Percentiles rank a stretch among this genome's conserved stretches.
Evolutionary conservation across 2,888 invertebrate species (phyloP).

Genomic region (Apamea sordens): DNA sequence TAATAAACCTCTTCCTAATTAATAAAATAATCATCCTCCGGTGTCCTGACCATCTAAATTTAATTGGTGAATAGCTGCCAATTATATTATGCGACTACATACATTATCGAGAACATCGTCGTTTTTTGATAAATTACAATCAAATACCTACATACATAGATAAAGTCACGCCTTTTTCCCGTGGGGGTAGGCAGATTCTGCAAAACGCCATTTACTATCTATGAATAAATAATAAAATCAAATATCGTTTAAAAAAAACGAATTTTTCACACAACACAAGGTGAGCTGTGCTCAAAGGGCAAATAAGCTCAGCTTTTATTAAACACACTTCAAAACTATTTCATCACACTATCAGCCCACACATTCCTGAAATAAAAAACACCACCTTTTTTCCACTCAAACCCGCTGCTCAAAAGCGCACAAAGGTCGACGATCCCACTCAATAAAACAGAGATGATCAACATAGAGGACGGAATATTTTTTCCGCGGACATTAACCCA

Average conservation of each 20-base stretch:
- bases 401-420: conserved; percentile 13
- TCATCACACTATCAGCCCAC: background rate
- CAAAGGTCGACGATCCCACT: conserved; percentile 31
- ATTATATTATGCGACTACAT: background rate
- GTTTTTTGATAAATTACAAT: too few species aligned
- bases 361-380: conserved; percentile 12
- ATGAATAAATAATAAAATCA: too few species aligned
- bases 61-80: background rate
- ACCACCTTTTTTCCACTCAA: background rate
- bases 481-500: conserved; percentile 50
- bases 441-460: conserved; percentile 48
- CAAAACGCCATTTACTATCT: too few species aligned
- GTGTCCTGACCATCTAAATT: background rate
- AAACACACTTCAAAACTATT: background rate
- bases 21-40: background rate
- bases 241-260: too few species aligned
- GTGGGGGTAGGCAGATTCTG: too few species aligned
- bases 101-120: background rate
- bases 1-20: background rate
- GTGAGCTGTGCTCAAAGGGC: background rate
- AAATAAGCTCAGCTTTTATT: background rate
- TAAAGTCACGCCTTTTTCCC: too few species aligned
- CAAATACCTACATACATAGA: too few species aligned
- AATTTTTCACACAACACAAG: background rate
- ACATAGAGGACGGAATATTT: conserved; percentile 42